Percentiles rank a stretch among this genome's conserved stretches.
Conservation (phyloP, 2,113 vertebrate genomes). For the Syngnathoides biaculeatus region DNA sequence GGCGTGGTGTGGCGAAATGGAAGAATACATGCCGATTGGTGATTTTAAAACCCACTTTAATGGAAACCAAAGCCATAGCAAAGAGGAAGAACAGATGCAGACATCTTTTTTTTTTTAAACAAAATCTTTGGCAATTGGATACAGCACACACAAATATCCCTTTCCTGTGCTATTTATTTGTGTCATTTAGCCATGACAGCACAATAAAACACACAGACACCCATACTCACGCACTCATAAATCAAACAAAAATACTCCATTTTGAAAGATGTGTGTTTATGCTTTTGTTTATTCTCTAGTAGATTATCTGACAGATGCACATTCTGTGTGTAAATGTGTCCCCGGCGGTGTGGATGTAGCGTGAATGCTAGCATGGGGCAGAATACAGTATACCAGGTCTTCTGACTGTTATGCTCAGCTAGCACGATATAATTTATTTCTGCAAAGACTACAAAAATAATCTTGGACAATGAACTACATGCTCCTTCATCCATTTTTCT, state of each 20-base stretch:
- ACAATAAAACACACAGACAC: slow-evolving; percentile 50
- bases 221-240: slow-evolving; percentile 34
- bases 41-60: neutral
- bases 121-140: neutral
- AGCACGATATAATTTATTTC: too few relatives aligned
- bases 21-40: neutral
- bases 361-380: slow-evolving; percentile 33
- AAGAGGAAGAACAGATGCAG: too few relatives aligned
- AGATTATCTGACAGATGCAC: slow-evolving; percentile 10
- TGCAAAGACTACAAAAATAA: neutral
- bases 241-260: slow-evolving; percentile 63
- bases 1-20: neutral
- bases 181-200: slow-evolving; percentile 18
- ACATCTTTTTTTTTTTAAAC: neutral
- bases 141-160: neutral
- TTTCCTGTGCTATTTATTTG: neutral
- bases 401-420: too few relatives aligned
- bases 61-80: too few relatives aligned
- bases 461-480: neutral
- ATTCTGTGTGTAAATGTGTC: slow-evolving; percentile 25
- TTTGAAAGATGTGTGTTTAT: slow-evolving; percentile 53
- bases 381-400: neutral
- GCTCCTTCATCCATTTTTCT: neutral
- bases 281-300: slow-evolving; percentile 29
- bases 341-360: slow-evolving; percentile 47